Evolutionary conservation across 2,113 vertebrate genomes (phyloP), one percentile per base, ranked within the genome.

Genomic region (Climacteris rufus): DNA sequence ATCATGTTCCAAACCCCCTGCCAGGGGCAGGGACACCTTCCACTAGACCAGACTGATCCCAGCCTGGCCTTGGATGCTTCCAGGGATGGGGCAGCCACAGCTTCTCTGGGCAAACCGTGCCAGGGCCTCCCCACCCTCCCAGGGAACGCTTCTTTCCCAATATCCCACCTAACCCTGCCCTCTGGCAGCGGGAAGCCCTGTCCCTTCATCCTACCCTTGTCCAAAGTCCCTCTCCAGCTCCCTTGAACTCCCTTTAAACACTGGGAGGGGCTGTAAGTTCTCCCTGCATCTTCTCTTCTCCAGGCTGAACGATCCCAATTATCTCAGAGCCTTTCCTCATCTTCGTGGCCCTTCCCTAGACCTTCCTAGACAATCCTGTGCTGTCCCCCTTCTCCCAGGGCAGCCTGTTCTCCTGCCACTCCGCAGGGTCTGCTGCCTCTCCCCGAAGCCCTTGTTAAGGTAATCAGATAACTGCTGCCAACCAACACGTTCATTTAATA

Each of bases 391-490:
- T 19, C 21, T 70, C 64, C 70, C 31, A 69, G 54, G 70, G 39
- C 70, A 69, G 40, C 54, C 31, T 2, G 0, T 40, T 53, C 13
- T 35, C 53, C 79, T 70, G 63, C 35, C 5, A 30, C 79, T 76
- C 35, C 37, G 12, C 54, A 14, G 77, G 53, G 25, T 16, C 6
- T 7, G 40, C 22, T 31, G 30, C 47, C 54, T 71, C 69, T 84
- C 57, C 57, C 59, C 19, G 47, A 25, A 15, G 66, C 49, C 9
- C 84, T 91, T 52, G 70, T 13, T 63, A 42, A 92, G 77, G 83
- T 91, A 94, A 96, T 96, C 59, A 95, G 94, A 87, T 86, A 91
- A 86, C 86, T 59, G 66, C 90, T 24, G 53, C 74, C 77, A 92
- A 69, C 85, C 70, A 83, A 71, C 81, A 18, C 1, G 5, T 31